Percentiles rank a stretch among this genome's conserved stretches.
These are phyloP conservation scores for Numenius phaeopus DNA, from an alignment of 2,797 vertebrate genomes.

Conservation along the genomic window DNA sequence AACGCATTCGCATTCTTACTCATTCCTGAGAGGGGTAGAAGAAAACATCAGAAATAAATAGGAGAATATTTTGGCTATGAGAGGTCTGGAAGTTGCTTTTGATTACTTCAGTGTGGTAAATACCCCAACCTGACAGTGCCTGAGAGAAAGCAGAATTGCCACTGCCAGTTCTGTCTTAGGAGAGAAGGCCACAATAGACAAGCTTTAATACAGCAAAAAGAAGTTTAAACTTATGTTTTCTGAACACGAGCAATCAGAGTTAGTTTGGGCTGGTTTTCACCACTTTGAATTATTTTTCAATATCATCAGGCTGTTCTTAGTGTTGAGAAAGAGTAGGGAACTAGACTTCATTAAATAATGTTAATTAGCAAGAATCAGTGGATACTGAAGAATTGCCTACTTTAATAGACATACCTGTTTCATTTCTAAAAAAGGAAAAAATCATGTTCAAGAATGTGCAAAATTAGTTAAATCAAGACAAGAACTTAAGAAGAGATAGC, in stretches of 20 bases:
- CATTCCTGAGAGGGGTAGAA: background rate
- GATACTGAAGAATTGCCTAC: background rate
- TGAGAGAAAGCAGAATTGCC: background rate
- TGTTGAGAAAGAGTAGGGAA: background rate
- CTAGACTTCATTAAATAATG: background rate
- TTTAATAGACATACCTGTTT: background rate
- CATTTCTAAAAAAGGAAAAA: background rate
- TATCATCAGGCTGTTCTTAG: background rate
- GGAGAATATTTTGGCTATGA: background rate
- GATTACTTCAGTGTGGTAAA: background rate
- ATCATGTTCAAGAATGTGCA: background rate
- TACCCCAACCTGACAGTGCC: background rate
- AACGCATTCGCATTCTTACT: fast-evolving
- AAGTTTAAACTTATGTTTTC: background rate
- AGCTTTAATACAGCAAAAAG: background rate
- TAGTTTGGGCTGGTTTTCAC: background rate
- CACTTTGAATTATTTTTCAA: background rate
- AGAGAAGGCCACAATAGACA: background rate
- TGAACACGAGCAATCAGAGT: background rate
- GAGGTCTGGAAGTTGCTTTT: background rate
- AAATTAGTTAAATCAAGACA: background rate
- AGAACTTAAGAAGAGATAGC: background rate
- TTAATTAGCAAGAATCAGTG: background rate
- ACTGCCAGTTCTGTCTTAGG: background rate
- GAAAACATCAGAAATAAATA: background rate